These are phyloP conservation scores for Drosophila lacicola DNA, from an alignment of 2,888 invertebrate genomes.

Conservation along the genomic window DNA sequence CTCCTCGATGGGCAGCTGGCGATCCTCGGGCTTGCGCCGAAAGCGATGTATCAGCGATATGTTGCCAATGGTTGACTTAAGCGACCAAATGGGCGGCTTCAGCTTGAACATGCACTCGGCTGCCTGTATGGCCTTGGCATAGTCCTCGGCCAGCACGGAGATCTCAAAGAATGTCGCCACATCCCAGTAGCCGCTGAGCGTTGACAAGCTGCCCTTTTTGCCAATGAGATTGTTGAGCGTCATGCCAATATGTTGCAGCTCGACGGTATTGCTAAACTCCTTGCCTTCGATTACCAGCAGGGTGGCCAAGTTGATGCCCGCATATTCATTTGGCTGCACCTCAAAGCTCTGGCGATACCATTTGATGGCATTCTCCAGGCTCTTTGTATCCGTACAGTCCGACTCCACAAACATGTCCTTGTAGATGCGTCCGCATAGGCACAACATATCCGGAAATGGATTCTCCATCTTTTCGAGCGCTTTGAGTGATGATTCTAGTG, in stretches of 20 bases:
- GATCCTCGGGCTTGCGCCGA: constrained; percentile 92
- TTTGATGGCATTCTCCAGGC: constrained; percentile 95
- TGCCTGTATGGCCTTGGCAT: constrained; percentile 97
- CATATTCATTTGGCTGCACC: constrained; percentile 99
- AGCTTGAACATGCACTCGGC: constrained; percentile 97
- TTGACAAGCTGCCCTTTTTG: constrained; percentile 97
- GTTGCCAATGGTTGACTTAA: constrained; percentile 98
- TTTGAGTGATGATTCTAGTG: constrained; percentile 95
- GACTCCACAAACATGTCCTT: constrained; percentile 99
- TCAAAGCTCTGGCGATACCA: constrained; percentile 99
- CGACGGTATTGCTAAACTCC: constrained; percentile 96
- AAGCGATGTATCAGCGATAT: constrained; percentile 97
- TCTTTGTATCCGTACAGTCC: constrained; percentile 93
- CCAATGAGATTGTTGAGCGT: constrained; percentile 98
- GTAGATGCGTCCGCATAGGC: constrained; percentile 98
- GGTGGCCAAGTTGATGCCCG: constrained; percentile 99
- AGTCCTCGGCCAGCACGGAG: constrained; percentile 98
- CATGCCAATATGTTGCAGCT: constrained; percentile 96
- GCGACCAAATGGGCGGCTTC: constrained; percentile 96
- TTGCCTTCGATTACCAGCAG: constrained; percentile 98
- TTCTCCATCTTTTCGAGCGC: constrained; percentile 97
- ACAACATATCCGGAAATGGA: constrained; percentile 98
- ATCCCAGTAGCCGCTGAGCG: constrained; percentile 99
- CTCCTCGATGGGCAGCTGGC: constrained; percentile 90
- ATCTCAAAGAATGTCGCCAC: constrained; percentile 99